phyloP scores from a whole-genome alignment of 1,140 invertebrate genomes.

The Apis mellifera region DNA sequence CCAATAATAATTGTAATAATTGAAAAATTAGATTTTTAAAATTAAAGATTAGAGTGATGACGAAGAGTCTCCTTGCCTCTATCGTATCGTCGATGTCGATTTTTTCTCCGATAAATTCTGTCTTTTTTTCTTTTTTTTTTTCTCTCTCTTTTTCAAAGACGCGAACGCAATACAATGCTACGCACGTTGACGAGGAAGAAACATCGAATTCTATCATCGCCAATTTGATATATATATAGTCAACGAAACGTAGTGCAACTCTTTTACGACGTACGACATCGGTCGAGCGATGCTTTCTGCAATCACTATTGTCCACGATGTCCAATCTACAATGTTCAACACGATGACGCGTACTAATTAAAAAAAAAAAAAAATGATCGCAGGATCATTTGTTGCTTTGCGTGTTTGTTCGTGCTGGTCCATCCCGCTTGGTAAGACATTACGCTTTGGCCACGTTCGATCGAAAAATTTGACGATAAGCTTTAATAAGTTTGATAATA shows the following conservation, averaged over 20 bases:
- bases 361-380: constrained; percentile 41
- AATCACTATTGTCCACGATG: constrained; percentile 10
- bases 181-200: constrained; percentile 11
- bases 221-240: neutral
- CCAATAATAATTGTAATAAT: no score
- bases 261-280: neutral
- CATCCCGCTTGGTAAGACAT: constrained; percentile 67
- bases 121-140: neutral
- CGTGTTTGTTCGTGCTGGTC: constrained; percentile 66
- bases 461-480: neutral
- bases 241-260: neutral
- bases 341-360: constrained; percentile 52
- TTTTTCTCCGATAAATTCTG: neutral
- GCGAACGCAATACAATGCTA: constrained; percentile 7
- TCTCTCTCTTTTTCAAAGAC: neutral
- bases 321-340: neutral
- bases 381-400: constrained; percentile 65
- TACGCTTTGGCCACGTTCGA: constrained; percentile 27
- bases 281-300: constrained; percentile 2
- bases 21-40: no score
- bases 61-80: constrained; percentile 10
- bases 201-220: neutral
- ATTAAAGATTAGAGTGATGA: no score
- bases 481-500: neutral
- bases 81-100: neutral